Percentiles rank a stretch among this genome's conserved stretches.
phyloP scores from a whole-genome alignment of 2,888 invertebrate genomes.

The Argyresthia goedartella region DNA sequence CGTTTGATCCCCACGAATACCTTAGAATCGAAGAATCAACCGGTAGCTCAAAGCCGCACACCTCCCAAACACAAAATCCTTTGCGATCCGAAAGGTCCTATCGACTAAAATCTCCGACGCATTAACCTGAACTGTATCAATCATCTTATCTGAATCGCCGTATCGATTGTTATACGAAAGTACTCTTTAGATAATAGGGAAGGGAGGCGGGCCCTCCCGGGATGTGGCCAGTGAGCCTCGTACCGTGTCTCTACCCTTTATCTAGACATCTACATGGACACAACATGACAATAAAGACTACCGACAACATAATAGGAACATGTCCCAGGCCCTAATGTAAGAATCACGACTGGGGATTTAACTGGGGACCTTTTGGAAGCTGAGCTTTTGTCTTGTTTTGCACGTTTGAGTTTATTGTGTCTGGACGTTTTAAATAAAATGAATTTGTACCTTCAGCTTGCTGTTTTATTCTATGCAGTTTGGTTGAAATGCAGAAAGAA shows the following conservation, averaged over 20 bases:
- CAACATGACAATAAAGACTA: constrained; percentile 45
- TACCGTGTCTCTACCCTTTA: constrained; percentile 29
- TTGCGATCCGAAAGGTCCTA: neutral
- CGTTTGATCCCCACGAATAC: neutral
- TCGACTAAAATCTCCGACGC: constrained; percentile 12
- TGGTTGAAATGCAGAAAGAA: no score
- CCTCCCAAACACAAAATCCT: no score
- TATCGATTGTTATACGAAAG: constrained; percentile 26
- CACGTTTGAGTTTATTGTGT: neutral
- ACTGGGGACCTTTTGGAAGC: neutral
- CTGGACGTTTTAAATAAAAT: neutral
- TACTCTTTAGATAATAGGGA: constrained; percentile 21
- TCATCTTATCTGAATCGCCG: constrained; percentile 24
- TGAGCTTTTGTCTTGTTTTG: no score
- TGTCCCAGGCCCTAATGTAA: constrained; percentile 1
- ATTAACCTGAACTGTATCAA: constrained; percentile 22
- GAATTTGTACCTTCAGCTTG: no score
- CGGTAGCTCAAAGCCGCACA: no score
- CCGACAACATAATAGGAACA: constrained; percentile 28
- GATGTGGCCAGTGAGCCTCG: constrained; percentile 20
- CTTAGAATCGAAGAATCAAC: no score
- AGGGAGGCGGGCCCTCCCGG: constrained; percentile 12
- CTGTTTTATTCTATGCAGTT: no score
- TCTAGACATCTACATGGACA: constrained; percentile 50
- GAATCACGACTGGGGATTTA: constrained; percentile 2